These are phyloP conservation scores for Epicampocera succincta DNA, from an alignment of 2,888 invertebrate genomes.

Conservation along the genomic window DNA sequence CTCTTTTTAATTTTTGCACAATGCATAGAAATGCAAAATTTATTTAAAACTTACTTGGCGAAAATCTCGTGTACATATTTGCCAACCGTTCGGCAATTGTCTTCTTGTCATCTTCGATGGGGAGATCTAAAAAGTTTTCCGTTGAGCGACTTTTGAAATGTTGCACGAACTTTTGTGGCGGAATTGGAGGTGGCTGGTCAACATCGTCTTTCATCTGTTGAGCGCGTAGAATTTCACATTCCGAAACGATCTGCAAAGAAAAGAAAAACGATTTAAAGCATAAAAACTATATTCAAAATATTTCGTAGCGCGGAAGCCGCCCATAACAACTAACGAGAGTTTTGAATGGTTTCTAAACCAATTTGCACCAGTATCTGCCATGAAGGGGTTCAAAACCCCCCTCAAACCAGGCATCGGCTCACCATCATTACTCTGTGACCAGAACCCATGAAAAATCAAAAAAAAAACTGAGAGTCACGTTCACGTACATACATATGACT, in stretches of 20 bases:
- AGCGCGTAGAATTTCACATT: conserved; percentile 78
- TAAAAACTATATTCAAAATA: background rate
- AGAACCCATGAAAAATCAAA: too few relatives aligned
- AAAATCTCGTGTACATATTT: conserved; percentile 67
- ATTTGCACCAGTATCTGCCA: too few relatives aligned
- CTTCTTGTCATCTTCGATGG: conserved; percentile 79
- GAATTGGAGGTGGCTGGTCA: conserved; percentile 71
- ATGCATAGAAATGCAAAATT: background rate
- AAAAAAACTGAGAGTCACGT: too few relatives aligned
- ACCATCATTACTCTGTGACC: too few relatives aligned
- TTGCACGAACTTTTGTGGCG: conserved; percentile 74
- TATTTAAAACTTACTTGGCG: conserved; percentile 50
- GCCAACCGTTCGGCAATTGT: conserved; percentile 78
- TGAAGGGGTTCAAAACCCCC: too few relatives aligned
- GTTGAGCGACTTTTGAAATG: conserved; percentile 80
- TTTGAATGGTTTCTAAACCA: too few relatives aligned
- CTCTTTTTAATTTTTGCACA: too few relatives aligned
- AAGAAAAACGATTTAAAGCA: conserved; percentile 35
- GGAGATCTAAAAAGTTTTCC: conserved; percentile 78
- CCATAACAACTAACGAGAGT: too few relatives aligned
- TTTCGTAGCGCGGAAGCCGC: too few relatives aligned
- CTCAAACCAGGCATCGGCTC: too few relatives aligned
- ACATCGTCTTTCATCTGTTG: conserved; percentile 78
- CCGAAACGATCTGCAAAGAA: conserved; percentile 78
- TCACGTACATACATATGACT: too few relatives aligned